phyloP scores from a whole-genome alignment of 1,140 invertebrate genomes.

The Diorhabda elongata region DNA sequence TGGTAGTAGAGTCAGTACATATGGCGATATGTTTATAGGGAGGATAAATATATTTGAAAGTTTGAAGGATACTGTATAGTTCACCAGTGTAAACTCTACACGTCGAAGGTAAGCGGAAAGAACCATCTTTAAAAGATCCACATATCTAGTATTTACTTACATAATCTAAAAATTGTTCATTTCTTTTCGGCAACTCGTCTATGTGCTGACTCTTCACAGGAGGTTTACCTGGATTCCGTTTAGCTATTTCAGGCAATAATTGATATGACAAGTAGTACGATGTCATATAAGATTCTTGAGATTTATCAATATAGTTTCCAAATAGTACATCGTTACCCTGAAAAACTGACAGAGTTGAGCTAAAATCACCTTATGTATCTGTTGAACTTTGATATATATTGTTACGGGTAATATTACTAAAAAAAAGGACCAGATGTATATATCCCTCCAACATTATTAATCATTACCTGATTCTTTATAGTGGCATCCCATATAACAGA shows the following conservation, averaged over 20 bases:
- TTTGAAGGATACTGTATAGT: too few species aligned
- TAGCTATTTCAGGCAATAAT: not conserved
- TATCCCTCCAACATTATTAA: not conserved
- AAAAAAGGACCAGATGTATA: too few species aligned
- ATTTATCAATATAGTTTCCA: slow-evolving; percentile 20
- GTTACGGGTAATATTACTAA: too few species aligned
- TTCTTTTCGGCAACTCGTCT: not conserved
- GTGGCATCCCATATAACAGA: slow-evolving; percentile 23
- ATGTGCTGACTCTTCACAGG: not conserved
- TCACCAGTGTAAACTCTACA: too few species aligned
- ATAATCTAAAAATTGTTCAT: not conserved
- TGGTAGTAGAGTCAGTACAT: too few species aligned
- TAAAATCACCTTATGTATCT: too few species aligned
- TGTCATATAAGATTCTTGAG: slow-evolving; percentile 22
- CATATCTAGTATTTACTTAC: not conserved
- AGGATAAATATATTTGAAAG: too few species aligned
- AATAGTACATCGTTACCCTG: slow-evolving; percentile 6
- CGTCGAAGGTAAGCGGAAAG: too few species aligned
- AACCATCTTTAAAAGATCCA: too few species aligned
- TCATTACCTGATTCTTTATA: slow-evolving; percentile 16
- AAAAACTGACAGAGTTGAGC: not conserved
- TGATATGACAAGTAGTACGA: slow-evolving; percentile 29
- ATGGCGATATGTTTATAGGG: too few species aligned
- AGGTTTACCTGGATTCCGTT: not conserved
- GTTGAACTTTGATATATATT: too few species aligned